A percentile compares a stretch with the other conserved stretches of the same genome.
Conservation (phyloP, 2,888 invertebrate genomes). For the Phytoseiulus persimilis region DNA sequence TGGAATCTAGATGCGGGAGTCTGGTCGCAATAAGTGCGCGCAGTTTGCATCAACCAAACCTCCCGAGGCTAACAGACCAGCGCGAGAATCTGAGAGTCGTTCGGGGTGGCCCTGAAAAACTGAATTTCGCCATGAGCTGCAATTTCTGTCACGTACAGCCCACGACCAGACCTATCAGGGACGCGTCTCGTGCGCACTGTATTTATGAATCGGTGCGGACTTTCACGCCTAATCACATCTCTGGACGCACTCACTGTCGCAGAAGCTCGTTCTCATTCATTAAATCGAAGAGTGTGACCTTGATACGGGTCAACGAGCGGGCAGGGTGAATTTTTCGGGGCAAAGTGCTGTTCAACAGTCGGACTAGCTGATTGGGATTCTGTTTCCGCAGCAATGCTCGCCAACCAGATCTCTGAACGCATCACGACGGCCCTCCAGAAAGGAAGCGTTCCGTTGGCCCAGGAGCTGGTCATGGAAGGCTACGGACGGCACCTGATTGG, state of each 20-base stretch:
- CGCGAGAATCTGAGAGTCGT: too few relatives aligned
- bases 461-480: conserved; percentile 46
- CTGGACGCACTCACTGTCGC: background rate
- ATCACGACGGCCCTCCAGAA: conserved; percentile 44
- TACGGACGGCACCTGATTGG: conserved; percentile 46
- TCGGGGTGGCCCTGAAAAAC: background rate
- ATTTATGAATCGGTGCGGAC: background rate
- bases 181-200: background rate
- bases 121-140: background rate
- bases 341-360: background rate
- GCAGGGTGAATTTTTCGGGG: background rate
- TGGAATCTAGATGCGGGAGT: too few relatives aligned
- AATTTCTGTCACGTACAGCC: background rate
- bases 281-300: background rate
- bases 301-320: background rate
- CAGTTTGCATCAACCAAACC: too few relatives aligned
- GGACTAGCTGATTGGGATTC: background rate
- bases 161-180: background rate
- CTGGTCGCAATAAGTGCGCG: too few relatives aligned
- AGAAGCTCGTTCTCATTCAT: background rate
- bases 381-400: conserved; percentile 6
- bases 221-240: background rate
- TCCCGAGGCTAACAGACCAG: too few relatives aligned
- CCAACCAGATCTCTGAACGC: conserved; percentile 42
- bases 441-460: conserved; percentile 45